Base-by-base conservation (phyloP, 2,888 invertebrate species). In the Druceiella hillmani region DNA sequence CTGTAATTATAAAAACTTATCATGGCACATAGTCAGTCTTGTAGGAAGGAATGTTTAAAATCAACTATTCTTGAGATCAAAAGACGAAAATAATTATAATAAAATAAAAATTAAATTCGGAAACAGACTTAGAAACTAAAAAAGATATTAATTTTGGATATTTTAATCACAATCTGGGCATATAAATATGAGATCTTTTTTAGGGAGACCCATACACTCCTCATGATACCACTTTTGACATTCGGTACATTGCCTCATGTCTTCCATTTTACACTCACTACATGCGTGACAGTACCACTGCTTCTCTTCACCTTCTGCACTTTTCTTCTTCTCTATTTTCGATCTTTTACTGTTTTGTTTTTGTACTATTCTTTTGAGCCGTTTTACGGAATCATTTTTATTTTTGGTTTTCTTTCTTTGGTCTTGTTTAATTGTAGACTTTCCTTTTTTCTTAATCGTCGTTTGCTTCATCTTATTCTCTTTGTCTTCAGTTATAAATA, bases 401-500 rank as follows among this genome's bases (percentile, higher is more conserved):
- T n/a, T n/a, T n/a, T n/a, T 38, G 17, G 20, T 37, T 31, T 41
- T 36, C 25, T 41, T 41, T 33, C 26, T 32, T 37, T 31, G 33
- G n/a, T 6, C 6, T 7, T 5, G 6, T 7, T 27, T 27, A 27
- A n/a, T 27, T 27, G 27, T 27, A 7, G 27, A 6, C 17, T 36
- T 41, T 43, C 29, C 30, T 43, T 47, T 40, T 43, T 47, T 45
- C 36, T 45, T 42, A 38, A 36, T 44, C 33, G 31, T 45, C 40
- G 35, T 31, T 40, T 40, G 38, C 40, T 36, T 41, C 40, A 37
- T 17, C 31, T 45, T 31, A 33, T 48, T 24, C 37, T 45, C 35
- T 48, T 45, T 41, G 33, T 45, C 43, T 48, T 48, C 41, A 45
- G 43, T 44, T 35, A 41, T 45, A 17, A 49, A 49, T 45, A 49